Percentiles rank a stretch among this genome's conserved stretches.
These are phyloP conservation scores for Drosophila koepferae DNA, from an alignment of 2,888 invertebrate genomes.

Conservation along the genomic window DNA sequence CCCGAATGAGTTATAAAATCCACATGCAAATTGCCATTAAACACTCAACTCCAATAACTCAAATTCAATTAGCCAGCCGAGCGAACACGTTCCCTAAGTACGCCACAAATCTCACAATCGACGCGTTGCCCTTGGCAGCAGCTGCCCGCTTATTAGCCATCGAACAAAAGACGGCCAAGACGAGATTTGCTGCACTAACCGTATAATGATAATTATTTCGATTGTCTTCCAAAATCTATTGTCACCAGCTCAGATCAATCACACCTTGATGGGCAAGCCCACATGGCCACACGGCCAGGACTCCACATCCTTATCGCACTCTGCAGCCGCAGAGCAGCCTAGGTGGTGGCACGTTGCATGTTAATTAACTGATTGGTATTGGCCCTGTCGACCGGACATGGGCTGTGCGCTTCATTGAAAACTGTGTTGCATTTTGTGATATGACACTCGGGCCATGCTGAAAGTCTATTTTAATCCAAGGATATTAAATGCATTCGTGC, in stretches of 20 bases:
- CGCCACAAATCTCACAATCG: neutral
- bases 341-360: slow-evolving; percentile 2
- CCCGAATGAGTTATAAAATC: slow-evolving; percentile 67
- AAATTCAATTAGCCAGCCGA: slow-evolving; percentile 30
- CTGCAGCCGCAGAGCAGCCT: too few species aligned
- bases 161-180: neutral
- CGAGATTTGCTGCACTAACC: neutral
- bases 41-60: slow-evolving; percentile 27
- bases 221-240: neutral
- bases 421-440: neutral
- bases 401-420: slow-evolving; percentile 5
- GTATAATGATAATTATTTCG: neutral
- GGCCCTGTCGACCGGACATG: slow-evolving; percentile 4
- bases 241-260: neutral
- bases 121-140: neutral
- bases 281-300: too few species aligned
- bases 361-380: slow-evolving; percentile 38
- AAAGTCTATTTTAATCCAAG: slow-evolving; percentile 33
- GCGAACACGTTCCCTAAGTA: slow-evolving; percentile 28
- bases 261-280: neutral
- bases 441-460: neutral
- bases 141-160: neutral
- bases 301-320: slow-evolving; percentile 1
- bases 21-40: slow-evolving; percentile 67
- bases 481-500: slow-evolving; percentile 56